Conservation (phyloP, 1,140 invertebrate species). For the Drosophila orena region DNA sequence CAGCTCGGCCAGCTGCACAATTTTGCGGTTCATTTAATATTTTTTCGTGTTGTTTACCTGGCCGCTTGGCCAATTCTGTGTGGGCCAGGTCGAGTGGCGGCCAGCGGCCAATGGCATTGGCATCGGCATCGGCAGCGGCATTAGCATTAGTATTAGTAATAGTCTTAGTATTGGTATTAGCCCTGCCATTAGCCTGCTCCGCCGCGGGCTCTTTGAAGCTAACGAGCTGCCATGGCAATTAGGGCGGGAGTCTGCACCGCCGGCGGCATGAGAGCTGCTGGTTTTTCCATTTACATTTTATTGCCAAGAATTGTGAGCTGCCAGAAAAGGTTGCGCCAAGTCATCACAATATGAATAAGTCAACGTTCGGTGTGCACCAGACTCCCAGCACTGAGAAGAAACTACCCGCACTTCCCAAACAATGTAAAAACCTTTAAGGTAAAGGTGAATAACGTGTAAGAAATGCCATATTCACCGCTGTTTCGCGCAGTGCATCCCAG, state of each 20-base stretch:
- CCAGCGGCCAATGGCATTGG: slow-evolving; percentile 72
- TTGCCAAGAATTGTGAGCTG: slow-evolving; percentile 36
- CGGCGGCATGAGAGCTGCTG: slow-evolving; percentile 12
- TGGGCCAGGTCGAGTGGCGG: slow-evolving; percentile 42
- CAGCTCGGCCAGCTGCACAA: slow-evolving; percentile 69
- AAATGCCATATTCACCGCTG: not conserved
- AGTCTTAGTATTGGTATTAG: slow-evolving; percentile 48
- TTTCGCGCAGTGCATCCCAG: slow-evolving; percentile 14
- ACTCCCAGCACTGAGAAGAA: slow-evolving; percentile 1
- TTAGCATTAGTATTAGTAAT: slow-evolving; percentile 26
- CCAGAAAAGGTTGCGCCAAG: slow-evolving; percentile 37
- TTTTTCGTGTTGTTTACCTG: slow-evolving; percentile 77
- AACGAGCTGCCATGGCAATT: slow-evolving; percentile 81
- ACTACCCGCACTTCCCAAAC: too few relatives aligned
- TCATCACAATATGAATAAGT: slow-evolving; percentile 53
- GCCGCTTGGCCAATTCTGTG: slow-evolving; percentile 31
- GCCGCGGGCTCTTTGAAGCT: slow-evolving; percentile 58
- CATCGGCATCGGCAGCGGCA: too few relatives aligned
- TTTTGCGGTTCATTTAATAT: slow-evolving; percentile 83
- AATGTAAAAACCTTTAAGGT: too few relatives aligned
- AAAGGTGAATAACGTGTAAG: too few relatives aligned
- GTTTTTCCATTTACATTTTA: slow-evolving; percentile 40
- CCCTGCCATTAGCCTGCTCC: slow-evolving; percentile 35
- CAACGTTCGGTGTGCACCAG: slow-evolving; percentile 36
- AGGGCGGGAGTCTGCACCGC: slow-evolving; percentile 21